Evolutionary conservation across 2,797 vertebrate genomes (phyloP).

Genomic region (Basileuterus tristriatus): DNA sequence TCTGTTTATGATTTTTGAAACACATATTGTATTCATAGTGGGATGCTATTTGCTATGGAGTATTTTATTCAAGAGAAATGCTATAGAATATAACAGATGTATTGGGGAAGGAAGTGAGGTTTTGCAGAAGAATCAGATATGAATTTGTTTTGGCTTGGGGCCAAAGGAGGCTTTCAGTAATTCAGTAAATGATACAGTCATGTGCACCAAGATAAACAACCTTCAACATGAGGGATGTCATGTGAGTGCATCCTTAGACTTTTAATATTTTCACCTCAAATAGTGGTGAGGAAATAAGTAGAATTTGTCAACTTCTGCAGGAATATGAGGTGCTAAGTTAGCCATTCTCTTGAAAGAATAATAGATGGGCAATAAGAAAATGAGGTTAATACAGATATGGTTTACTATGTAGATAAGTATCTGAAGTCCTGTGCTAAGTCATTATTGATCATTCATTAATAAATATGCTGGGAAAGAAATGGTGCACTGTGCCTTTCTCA

Average conservation of each 20-base stretch:
- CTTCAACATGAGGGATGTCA: background rate
- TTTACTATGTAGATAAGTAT: background rate
- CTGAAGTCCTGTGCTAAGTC: background rate
- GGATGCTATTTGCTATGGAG: background rate
- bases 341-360: background rate
- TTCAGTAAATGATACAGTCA: background rate
- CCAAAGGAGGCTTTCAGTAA: background rate
- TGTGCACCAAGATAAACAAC: background rate
- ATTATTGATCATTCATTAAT: background rate
- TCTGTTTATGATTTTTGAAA: background rate
- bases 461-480: background rate
- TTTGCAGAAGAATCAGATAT: background rate
- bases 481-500: background rate
- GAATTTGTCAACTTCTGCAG: background rate
- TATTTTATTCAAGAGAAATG: background rate
- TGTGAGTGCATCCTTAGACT: background rate
- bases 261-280: background rate
- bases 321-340: background rate
- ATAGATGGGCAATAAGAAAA: background rate
- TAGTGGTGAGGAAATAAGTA: background rate
- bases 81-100: background rate
- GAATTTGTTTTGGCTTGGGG: background rate
- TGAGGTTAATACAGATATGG: background rate
- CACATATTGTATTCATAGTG: background rate
- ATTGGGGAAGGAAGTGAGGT: background rate